Base-by-base conservation (phyloP, 2,888 invertebrate genomes). In the Oligia fasciuncula region DNA sequence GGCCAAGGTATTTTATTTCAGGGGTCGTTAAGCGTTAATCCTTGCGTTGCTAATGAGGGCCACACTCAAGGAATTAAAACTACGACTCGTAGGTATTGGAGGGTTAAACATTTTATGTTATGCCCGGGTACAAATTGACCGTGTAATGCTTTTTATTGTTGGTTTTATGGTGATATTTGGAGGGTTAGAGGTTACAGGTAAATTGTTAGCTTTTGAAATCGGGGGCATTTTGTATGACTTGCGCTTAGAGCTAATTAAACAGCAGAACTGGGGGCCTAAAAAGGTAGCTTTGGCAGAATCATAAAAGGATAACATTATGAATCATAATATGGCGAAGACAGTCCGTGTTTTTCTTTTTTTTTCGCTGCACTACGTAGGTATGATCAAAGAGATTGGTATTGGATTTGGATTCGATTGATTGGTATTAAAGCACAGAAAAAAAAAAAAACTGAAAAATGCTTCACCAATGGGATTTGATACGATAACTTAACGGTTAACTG, bases 21-120 rank as follows among this genome's bases (percentile, higher is more conserved):
- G 86, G 96, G 94, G 89, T 92, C 93, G 94, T 96, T 96, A 89
- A 85, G 75, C 87, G 88, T 88, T 89, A 94, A 95, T 96, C 94
- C 96, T 95, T 93, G 94, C 96, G 94, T 94, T 76, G 91, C 95
- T 94, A 96, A 96, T 94, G 93, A 93, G 90, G 83, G 90, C 82
- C 88, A 91, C 89, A 91, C 90, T 92, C 89, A 89, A 91, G 87
- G 94, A 95, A 96, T 95, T 95, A 95, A 95, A 95, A 94, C 92
- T 94, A 85, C 91, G 88, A 92, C 92, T 92, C 90, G 91, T 92
- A 90, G 88, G 90, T 91, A 92, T 92, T 91, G 87, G 88, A 90
- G 94, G 94, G 94, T 93, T 94, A 93, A 93, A 90, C 91, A 92
- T 91, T 95, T 95, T 94, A 95, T 94, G 93, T 93, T 90, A 94